Evolutionary conservation across 2,113 vertebrate species (phyloP), one percentile per base, ranked within the genome.

Genomic region (Brachyhypopomus occidentalis): DNA sequence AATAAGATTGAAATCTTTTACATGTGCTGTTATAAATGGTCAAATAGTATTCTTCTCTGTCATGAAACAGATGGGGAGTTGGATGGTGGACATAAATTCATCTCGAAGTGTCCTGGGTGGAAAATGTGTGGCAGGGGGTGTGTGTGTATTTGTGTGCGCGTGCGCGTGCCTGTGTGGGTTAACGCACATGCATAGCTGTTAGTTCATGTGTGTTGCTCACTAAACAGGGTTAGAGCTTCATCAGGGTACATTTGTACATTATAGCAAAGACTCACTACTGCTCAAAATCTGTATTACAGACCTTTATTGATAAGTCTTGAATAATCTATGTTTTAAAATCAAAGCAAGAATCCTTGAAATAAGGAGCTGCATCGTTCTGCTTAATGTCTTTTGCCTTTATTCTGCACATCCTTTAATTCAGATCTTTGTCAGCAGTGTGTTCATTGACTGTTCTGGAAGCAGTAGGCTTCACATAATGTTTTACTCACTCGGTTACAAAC

Each of bases 361-460:
- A 56, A 64, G 59, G 8, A 63, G 4, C 23, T 20, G 22, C 34
- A 36, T 22, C 66, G 41, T 12, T 52, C 45, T 52, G 45, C 3
- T 12, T 36, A 8, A 38, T 48, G 17, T 48, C 7, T 67, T 41
- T 45, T 59, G 7, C 2, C 34, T 17, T 69, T 41, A 38, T 41
- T 78, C 14, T 69, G 48, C 25, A 66, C 11, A 66, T 22, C 5
- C 62, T 34, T 23, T 41, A 59, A 55, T 25, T 71, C 5, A 75
- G n/a, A 70, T 30, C n/a, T 41, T 16, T 71, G 20, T 78, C 64
- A 48, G 5, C 12, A 72, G 17, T 16, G 72, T 84, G 36, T 25
- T 60, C 83, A 78, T 74, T 86, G 84, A 45, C 87, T 86, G 84
- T 90, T 77, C 90, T 91, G 89, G 88, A 86, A 90, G 88, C 91